Conservation (phyloP, 2,888 invertebrate species). For the Scaeva pyrastri region DNA sequence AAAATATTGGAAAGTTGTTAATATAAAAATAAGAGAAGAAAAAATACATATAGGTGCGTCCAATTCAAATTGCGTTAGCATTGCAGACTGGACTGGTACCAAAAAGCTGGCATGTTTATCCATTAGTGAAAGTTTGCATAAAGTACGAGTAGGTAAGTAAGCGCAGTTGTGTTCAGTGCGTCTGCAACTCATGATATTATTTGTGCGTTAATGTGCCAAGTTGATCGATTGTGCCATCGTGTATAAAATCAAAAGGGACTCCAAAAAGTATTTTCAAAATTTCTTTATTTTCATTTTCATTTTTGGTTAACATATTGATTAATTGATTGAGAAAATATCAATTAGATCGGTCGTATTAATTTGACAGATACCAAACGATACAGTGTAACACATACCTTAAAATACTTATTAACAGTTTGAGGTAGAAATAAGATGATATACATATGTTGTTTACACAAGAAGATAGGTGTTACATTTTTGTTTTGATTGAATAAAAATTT, state of each 20-base stretch:
- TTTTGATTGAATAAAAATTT: not conserved
- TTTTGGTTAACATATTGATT: conserved; percentile 21
- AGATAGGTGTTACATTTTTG: not conserved
- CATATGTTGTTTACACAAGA: not conserved
- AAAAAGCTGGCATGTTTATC: conserved; percentile 46
- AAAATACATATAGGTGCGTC: conserved; percentile 67
- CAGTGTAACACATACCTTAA: conserved; percentile 3
- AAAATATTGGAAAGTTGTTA: conserved; percentile 71
- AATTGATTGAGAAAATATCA: conserved; percentile 57
- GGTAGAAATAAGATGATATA: not conserved
- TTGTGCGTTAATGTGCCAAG: conserved; percentile 54
- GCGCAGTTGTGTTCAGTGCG: conserved; percentile 7
- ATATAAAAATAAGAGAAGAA: conserved; percentile 22
- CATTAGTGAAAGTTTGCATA: conserved; percentile 66
- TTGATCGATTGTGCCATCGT: conserved; percentile 24
- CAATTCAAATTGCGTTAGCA: conserved; percentile 69
- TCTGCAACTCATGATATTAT: conserved; percentile 41
- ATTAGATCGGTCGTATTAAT: conserved; percentile 34
- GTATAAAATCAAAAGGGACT: conserved; percentile 60
- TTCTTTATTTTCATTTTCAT: conserved; percentile 23
- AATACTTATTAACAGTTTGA: not conserved
- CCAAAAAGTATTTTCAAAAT: conserved; percentile 45
- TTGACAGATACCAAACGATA: conserved; percentile 54
- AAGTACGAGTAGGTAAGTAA: not conserved
- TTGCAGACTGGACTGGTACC: conserved; percentile 25